A percentile compares a stretch with the other conserved stretches of the same genome.
phyloP scores from a whole-genome alignment of 2,888 invertebrate species.

The Cetonia aurata region DNA sequence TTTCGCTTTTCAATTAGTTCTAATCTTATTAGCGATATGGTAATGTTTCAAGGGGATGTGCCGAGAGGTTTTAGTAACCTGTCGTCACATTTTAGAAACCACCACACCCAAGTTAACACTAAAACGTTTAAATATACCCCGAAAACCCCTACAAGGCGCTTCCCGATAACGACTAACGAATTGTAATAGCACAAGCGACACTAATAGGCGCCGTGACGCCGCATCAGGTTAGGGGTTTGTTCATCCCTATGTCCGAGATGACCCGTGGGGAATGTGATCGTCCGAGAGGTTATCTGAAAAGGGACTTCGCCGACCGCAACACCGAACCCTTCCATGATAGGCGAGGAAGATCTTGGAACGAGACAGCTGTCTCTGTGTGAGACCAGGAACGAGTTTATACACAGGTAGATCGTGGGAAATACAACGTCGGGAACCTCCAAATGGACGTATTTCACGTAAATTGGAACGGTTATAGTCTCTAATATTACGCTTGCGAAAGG shows the following conservation, averaged over 20 bases:
- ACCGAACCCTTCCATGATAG: constrained; percentile 36
- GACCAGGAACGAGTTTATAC: constrained; percentile 34
- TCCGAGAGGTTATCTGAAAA: constrained; percentile 24
- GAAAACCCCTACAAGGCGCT: no score
- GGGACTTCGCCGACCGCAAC: constrained; percentile 28
- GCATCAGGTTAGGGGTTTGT: constrained; percentile 33
- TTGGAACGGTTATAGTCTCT: constrained; percentile 33
- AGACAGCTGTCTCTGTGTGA: constrained; percentile 41
- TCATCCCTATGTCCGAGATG: constrained; percentile 30
- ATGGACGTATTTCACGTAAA: constrained; percentile 38
- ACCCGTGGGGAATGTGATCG: constrained; percentile 27
- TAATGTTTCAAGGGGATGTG: no score
- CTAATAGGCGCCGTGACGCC: constrained; percentile 31
- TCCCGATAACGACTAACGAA: neutral
- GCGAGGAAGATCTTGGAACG: constrained; percentile 35
- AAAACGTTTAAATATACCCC: no score
- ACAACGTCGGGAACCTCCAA: constrained; percentile 26
- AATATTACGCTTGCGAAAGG: constrained; percentile 16
- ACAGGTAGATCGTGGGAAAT: constrained; percentile 21
- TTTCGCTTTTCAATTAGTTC: no score
- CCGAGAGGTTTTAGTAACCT: no score
- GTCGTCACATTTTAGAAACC: no score
- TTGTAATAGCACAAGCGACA: constrained; percentile 16
- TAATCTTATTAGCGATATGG: no score
- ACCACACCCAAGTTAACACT: no score